Percentiles rank a stretch among this genome's conserved stretches.
phyloP scores from a whole-genome alignment of 1,140 invertebrate species.

The Microvelia longipes region DNA sequence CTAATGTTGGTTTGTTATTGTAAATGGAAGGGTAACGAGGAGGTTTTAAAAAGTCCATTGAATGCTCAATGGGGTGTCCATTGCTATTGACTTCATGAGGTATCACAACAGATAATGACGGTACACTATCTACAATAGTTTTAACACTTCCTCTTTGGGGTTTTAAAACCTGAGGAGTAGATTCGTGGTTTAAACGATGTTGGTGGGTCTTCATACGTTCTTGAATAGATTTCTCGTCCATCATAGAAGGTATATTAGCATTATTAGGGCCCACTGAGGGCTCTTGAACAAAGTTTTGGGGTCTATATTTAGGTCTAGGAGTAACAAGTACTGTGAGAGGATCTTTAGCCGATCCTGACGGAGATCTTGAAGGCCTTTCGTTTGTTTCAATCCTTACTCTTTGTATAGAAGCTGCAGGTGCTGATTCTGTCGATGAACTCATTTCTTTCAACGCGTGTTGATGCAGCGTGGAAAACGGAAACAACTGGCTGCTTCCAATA shows the following conservation, averaged over 20 bases:
- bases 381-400: background rate
- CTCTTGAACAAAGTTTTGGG: background rate
- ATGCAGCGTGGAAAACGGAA: background rate
- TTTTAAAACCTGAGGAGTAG: background rate
- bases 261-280: background rate
- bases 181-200: background rate
- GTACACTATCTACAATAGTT: constrained; percentile 13
- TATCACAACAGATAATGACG: constrained; percentile 11
- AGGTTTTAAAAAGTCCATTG: constrained; percentile 17
- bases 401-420: background rate
- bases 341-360: background rate
- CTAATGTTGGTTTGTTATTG: constrained; percentile 6
- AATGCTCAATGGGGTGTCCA: background rate
- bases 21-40: constrained; percentile 16
- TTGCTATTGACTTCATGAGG: background rate
- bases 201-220: background rate
- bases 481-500: background rate
- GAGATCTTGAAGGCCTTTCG: constrained; percentile 2
- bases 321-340: background rate
- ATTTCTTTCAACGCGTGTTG: background rate
- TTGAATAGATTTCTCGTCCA: background rate
- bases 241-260: background rate
- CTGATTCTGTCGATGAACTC: background rate
- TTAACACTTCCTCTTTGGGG: background rate
- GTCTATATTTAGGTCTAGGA: background rate